Percentiles rank a stretch among this genome's conserved stretches.
Conservation (phyloP, 2,888 invertebrate genomes). For the Metellina segmentata region DNA sequence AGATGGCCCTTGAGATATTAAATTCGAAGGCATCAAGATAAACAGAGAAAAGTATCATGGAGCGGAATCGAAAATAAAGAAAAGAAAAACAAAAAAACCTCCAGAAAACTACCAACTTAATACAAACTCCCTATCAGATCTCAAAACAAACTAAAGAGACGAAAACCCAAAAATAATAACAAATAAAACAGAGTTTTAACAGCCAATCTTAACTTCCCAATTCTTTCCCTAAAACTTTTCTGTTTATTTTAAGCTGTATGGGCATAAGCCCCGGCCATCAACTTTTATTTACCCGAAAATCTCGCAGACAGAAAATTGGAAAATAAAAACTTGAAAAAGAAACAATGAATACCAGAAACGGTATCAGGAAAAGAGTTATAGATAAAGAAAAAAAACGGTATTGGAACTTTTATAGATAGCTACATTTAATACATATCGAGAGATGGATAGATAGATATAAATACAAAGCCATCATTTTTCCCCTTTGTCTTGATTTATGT, state of each 20-base stretch:
- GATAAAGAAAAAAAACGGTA: slow-evolving; percentile 59
- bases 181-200: slow-evolving; percentile 60
- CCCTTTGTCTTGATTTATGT: slow-evolving; percentile 76
- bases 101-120: slow-evolving; percentile 65
- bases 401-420: slow-evolving; percentile 74
- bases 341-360: slow-evolving; percentile 68
- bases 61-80: slow-evolving; percentile 52
- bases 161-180: slow-evolving; percentile 34
- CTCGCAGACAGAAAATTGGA: slow-evolving; percentile 68
- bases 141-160: slow-evolving; percentile 58
- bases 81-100: slow-evolving; percentile 28
- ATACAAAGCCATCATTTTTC: slow-evolving; percentile 73
- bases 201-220: slow-evolving; percentile 74
- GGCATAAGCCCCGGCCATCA: slow-evolving; percentile 49
- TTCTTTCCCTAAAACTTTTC: slow-evolving; percentile 60
- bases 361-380: slow-evolving; percentile 56
- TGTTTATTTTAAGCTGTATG: slow-evolving; percentile 74
- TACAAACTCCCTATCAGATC: slow-evolving; percentile 72
- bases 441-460: slow-evolving; percentile 58
- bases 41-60: slow-evolving; percentile 62
- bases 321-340: slow-evolving; percentile 76
- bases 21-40: slow-evolving; percentile 71
- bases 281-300: slow-evolving; percentile 67
- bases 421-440: slow-evolving; percentile 67
- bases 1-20: slow-evolving; percentile 51